These are phyloP conservation scores for Pempheris klunzingeri DNA, from an alignment of 2,797 vertebrate genomes.

Conservation along the genomic window DNA sequence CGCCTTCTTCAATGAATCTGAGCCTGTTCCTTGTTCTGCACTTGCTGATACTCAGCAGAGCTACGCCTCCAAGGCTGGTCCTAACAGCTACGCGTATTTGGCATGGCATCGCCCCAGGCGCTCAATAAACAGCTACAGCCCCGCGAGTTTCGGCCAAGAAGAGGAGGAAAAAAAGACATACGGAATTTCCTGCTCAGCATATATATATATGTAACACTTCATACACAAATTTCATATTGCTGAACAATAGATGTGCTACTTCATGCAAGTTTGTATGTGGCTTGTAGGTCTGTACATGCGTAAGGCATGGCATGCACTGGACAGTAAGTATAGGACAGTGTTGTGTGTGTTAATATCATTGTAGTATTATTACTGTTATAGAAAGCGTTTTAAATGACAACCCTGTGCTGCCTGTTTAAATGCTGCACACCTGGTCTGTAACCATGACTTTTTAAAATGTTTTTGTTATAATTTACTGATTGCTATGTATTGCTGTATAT, in stretches of 20 bases:
- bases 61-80: conserved; percentile 79
- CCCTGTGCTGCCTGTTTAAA: too few species aligned
- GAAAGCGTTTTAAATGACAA: background rate
- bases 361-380: too few species aligned
- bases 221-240: too few species aligned
- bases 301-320: background rate
- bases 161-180: background rate
- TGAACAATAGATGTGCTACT: background rate
- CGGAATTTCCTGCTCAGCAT: conserved; percentile 30
- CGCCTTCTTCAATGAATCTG: conserved; percentile 34
- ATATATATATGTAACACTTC: too few species aligned
- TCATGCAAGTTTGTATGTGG: background rate
- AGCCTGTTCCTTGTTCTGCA: conserved; percentile 61
- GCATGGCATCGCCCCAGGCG: conserved; percentile 55
- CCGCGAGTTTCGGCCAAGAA: conserved; percentile 54
- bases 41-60: conserved; percentile 77
- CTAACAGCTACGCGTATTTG: conserved; percentile 28
- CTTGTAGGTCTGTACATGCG: background rate
- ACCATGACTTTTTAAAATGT: background rate
- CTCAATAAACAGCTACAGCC: conserved; percentile 8
- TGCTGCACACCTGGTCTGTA: background rate
- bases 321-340: background rate
- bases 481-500: background rate
- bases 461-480: background rate
- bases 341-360: too few species aligned